Evolutionary conservation across 2,888 invertebrate genomes (phyloP).

Genomic region (Shargacucullia verbasci): DNA sequence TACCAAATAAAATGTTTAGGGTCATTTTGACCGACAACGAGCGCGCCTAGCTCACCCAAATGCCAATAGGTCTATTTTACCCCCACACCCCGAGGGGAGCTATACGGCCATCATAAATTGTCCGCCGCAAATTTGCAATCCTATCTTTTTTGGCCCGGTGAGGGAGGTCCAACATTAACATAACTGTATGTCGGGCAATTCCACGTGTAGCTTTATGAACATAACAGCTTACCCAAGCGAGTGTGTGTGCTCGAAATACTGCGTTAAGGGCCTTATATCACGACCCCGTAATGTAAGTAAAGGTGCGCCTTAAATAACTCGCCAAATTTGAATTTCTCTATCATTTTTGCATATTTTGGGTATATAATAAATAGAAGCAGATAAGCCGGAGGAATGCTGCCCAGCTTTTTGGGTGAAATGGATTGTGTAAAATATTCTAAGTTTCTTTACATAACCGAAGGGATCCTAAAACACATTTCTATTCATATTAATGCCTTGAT

Average conservation of each 20-base stretch:
- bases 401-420: conserved; percentile 22
- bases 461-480: conserved; percentile 44
- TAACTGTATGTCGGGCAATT: conserved; percentile 84
- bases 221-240: conserved; percentile 67
- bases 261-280: conserved; percentile 61
- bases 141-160: conserved; percentile 84
- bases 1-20: conserved; percentile 88
- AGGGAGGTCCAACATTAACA: conserved; percentile 85
- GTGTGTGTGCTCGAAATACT: conserved; percentile 61
- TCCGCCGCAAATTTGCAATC: conserved; percentile 89
- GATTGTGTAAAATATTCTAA: conserved; percentile 25
- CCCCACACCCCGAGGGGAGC: conserved; percentile 78
- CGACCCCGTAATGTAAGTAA: conserved; percentile 51
- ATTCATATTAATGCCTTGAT: conserved; percentile 59
- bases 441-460: conserved; percentile 30
- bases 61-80: conserved; percentile 85
- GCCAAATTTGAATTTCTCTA: conserved; percentile 57
- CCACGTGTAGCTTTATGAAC: conserved; percentile 80
- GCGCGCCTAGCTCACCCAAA: conserved; percentile 83
- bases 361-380: conserved; percentile 44
- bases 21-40: conserved; percentile 86
- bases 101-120: conserved; percentile 86
- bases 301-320: conserved; percentile 52
- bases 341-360: conserved; percentile 55
- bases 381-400: conserved; percentile 39